These are phyloP conservation scores for Ibidorhyncha struthersii DNA, from an alignment of 2,113 vertebrate genomes.

Conservation along the genomic window DNA sequence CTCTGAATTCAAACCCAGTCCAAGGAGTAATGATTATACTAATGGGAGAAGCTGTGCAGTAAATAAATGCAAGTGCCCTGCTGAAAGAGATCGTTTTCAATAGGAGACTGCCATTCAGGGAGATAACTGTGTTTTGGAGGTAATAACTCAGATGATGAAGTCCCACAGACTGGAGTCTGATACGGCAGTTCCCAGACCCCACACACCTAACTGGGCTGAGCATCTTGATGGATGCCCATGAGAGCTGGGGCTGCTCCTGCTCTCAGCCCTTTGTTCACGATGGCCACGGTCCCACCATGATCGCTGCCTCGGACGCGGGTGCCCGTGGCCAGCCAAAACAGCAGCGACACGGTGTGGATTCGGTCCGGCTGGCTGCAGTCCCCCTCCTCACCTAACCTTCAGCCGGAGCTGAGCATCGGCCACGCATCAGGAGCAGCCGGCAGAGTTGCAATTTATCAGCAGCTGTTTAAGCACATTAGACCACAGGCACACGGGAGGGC, in stretches of 20 bases:
- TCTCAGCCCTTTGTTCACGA: not conserved
- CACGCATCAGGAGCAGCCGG: rapidly evolving
- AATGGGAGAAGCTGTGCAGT: constrained; percentile 65
- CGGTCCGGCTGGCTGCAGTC: not conserved
- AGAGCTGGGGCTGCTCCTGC: not conserved
- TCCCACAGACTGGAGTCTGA: not conserved
- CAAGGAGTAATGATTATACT: constrained; percentile 66
- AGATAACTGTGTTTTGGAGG: not conserved
- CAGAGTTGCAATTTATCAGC: not conserved
- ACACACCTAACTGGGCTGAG: not conserved
- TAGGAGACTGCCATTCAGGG: not conserved
- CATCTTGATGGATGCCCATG: not conserved
- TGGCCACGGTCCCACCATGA: rapidly evolving
- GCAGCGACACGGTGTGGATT: not conserved
- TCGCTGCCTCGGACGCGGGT: rapidly evolving
- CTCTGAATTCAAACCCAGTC: constrained; percentile 62
- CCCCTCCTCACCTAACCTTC: not conserved
- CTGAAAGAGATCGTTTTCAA: constrained; percentile 8
- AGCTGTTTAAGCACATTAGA: not conserved
- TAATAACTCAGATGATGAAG: not conserved
- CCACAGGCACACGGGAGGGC: not conserved
- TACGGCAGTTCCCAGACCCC: not conserved
- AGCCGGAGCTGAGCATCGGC: not conserved
- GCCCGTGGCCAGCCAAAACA: rapidly evolving
- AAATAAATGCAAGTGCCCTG: constrained; percentile 63